A percentile compares a stretch with the other conserved stretches of the same genome.
Conservation (phyloP, 2,888 invertebrate genomes). For the Pachymerium ferrugineum region DNA sequence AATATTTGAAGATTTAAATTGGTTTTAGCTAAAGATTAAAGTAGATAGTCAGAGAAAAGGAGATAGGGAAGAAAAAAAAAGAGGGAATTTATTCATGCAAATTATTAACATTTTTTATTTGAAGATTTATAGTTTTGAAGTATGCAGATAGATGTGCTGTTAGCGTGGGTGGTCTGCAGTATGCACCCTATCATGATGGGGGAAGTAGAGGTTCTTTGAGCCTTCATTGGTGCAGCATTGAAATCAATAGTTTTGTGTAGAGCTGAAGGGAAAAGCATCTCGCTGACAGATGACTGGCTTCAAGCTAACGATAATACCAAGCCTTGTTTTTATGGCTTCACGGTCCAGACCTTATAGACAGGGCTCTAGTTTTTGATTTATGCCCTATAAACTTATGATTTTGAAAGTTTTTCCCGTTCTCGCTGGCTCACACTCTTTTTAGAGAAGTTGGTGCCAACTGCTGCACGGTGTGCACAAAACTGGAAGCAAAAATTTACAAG, state of each 20-base stretch:
- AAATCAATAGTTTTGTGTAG: constrained; percentile 18
- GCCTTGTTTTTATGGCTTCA: constrained; percentile 21
- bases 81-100: neutral
- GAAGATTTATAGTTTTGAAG: neutral
- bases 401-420: neutral
- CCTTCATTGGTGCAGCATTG: constrained; percentile 16
- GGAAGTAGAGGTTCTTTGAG: neutral
- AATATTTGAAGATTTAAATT: neutral
- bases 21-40: neutral
- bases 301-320: constrained; percentile 12
- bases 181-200: constrained; percentile 11
- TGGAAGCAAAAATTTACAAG: neutral
- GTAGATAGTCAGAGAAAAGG: neutral
- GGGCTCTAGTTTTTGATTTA: constrained; percentile 15
- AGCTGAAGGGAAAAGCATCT: constrained; percentile 18
- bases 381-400: constrained; percentile 14
- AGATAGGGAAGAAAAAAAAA: neutral
- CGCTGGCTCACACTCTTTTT: too few species aligned
- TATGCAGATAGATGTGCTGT: constrained; percentile 15
- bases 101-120: constrained; percentile 8
- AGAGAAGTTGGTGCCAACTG: neutral
- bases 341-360: constrained; percentile 21
- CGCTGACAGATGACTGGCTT: constrained; percentile 21
- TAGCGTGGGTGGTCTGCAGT: constrained; percentile 9
- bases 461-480: neutral